phyloP scores from a whole-genome alignment of 2,888 invertebrate genomes.

The Synanthedon andrenaeformis region DNA sequence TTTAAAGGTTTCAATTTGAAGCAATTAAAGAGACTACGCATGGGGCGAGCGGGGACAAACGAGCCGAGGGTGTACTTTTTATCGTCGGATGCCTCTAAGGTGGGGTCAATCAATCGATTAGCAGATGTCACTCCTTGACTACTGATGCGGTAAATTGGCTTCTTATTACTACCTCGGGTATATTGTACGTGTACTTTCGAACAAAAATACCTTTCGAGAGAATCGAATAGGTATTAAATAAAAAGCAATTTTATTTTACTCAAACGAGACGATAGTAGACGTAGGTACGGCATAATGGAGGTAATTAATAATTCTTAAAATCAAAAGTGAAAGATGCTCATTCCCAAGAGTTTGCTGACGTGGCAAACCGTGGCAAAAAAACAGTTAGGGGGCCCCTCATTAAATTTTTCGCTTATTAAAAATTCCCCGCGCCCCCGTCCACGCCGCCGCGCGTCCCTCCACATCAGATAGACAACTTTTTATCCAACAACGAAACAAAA shows the following conservation, averaged over 20 bases:
- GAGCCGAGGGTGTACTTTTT: conserved; percentile 43
- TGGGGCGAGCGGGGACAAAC: conserved; percentile 30
- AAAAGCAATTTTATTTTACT: too few species aligned
- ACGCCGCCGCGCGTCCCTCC: conserved; percentile 18
- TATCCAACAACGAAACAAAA: conserved; percentile 57
- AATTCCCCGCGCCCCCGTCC: conserved; percentile 57
- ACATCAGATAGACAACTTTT: conserved; percentile 62
- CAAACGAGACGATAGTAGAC: not conserved
- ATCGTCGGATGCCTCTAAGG: conserved; percentile 37
- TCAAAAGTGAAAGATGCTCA: conserved; percentile 29
- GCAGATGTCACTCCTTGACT: conserved; percentile 63
- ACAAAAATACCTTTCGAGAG: conserved; percentile 5
- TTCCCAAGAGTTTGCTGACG: conserved; percentile 37
- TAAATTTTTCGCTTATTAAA: conserved; percentile 71
- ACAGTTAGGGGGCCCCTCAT: conserved; percentile 44
- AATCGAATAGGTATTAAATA: too few species aligned
- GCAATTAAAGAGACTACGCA: conserved; percentile 16
- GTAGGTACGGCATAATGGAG: not conserved
- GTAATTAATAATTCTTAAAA: conserved; percentile 27
- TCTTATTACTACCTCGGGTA: conserved; percentile 29
- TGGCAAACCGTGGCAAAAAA: conserved; percentile 45
- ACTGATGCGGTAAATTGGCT: conserved; percentile 63
- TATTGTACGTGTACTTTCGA: too few species aligned
- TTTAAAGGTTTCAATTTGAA: conserved; percentile 1
- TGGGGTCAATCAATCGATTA: conserved; percentile 67